Base-by-base conservation (phyloP, 1,140 invertebrate genomes). In the Lasioglossum baleicum region DNA sequence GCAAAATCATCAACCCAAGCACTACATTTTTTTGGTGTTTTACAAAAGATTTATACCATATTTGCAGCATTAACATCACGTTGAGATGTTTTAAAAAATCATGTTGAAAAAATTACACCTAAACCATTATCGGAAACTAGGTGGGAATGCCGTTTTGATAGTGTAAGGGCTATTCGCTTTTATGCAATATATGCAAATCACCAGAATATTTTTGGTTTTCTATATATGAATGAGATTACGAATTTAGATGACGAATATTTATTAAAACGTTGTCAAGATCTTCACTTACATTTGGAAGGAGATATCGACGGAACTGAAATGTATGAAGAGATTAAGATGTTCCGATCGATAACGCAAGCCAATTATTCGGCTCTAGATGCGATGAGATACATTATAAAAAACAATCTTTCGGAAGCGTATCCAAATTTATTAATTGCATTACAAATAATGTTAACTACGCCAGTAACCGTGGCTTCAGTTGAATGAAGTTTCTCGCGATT, bases 1-100 rank as follows among this genome's bases (percentile, higher is more conserved):
- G 66, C 77, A 67, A 80, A 75, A 80, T 80, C 81, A 64, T 83
- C 77, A 74, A 75, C 61, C 64, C 85, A 77, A 67, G 87, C 35
- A 81, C 68, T 77, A 88, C 75, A 73, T 80, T 85, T 71, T 87
- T 90, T 84, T 82, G 70, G 72, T 58, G 51, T 78, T 67, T 74
- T 83, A 74, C 60, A 74, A 44, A 74, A 53, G 64, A 64, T 75
- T 65, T 75, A 76, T 31, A 81, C 70, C 20, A 75, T 83, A 58
- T 84, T 84, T 67, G 72, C 79, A 48, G 48, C 22, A 69, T 81
- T 79, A 8, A 68, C 70, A 58, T 61, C 53, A 48, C 70, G 79
- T 74, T 84, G 85, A 85, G 61, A 78, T 76, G 35, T 76, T 68
- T 0, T 44, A 76, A 76, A 66, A 76, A 76, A 67, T 63, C 64